phyloP scores from a whole-genome alignment of 2,888 invertebrate species.

The Trissolcus japonicus region DNA sequence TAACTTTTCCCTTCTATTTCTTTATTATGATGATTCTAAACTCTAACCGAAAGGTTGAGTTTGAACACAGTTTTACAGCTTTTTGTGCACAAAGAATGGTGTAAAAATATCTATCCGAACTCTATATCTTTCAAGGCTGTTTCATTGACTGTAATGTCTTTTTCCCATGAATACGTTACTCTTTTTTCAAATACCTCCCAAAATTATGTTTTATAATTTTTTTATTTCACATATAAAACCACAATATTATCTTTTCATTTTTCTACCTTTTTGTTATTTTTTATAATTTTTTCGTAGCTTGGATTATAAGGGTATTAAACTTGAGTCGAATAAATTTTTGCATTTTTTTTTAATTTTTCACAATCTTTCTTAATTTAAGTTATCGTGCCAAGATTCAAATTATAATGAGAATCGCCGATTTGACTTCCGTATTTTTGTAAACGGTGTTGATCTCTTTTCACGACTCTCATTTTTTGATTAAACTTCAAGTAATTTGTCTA shows the following conservation, averaged over 20 bases:
- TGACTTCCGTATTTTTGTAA: slow-evolving; percentile 3
- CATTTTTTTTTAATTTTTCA: slow-evolving; percentile 16
- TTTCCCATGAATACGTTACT: too few relatives aligned
- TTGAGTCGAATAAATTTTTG: slow-evolving; percentile 22
- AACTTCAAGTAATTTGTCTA: not conserved
- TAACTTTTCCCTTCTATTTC: slow-evolving; percentile 36
- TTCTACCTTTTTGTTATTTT: not conserved
- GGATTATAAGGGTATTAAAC: not conserved
- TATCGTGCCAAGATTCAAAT: slow-evolving; percentile 25
- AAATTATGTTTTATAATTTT: too few relatives aligned
- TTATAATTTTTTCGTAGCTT: not conserved
- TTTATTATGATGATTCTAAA: slow-evolving; percentile 21
- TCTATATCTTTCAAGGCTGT: too few relatives aligned
- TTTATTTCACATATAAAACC: too few relatives aligned
- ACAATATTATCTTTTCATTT: too few relatives aligned
- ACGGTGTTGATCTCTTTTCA: too few relatives aligned
- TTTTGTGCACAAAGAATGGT: too few relatives aligned
- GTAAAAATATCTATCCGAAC: too few relatives aligned
- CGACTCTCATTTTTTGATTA: not conserved
- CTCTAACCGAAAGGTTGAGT: not conserved
- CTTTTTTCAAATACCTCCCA: not conserved
- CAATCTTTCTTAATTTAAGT: slow-evolving; percentile 15
- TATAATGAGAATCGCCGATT: slow-evolving; percentile 6
- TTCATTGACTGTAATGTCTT: too few relatives aligned
- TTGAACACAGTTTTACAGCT: too few relatives aligned